Conservation (phyloP, 2,797 vertebrate species). For the Phoxinus dragarum region DNA sequence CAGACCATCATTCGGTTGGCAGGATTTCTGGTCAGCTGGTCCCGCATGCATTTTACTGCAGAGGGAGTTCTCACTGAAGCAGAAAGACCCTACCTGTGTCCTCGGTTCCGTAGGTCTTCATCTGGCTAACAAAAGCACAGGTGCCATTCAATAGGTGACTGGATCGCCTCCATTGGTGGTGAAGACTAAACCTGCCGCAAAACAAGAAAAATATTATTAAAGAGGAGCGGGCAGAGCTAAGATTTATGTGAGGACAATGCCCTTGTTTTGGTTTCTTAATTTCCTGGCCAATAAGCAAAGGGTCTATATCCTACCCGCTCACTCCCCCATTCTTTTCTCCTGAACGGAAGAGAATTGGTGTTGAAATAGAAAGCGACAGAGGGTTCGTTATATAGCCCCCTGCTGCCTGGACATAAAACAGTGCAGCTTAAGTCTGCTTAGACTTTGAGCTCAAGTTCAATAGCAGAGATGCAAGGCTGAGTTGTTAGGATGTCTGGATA, state of each 20-base stretch:
- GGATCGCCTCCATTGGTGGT: background rate
- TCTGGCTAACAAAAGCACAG: constrained; percentile 17
- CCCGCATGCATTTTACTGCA: background rate
- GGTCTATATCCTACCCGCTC: background rate
- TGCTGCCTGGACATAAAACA: constrained; percentile 51
- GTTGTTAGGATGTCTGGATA: constrained; percentile 40
- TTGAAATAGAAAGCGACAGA: constrained; percentile 53
- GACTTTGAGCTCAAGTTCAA: constrained; percentile 56
- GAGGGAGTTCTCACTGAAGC: constrained; percentile 18
- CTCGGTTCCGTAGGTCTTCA: constrained; percentile 12
- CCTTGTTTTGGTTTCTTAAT: constrained; percentile 14
- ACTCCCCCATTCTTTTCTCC: background rate
- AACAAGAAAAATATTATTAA: constrained; percentile 17
- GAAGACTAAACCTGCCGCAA: background rate
- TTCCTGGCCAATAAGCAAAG: constrained; percentile 9
- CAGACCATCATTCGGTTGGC: constrained; percentile 35
- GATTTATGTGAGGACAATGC: constrained; percentile 33
- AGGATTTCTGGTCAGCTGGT: constrained; percentile 39
- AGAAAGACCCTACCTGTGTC: constrained; percentile 11
- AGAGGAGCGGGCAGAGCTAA: constrained; percentile 5
- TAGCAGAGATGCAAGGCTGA: constrained; percentile 26
- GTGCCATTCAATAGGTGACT: background rate
- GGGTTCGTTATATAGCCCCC: constrained; percentile 45
- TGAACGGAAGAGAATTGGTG: constrained; percentile 29
- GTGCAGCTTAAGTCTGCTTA: constrained; percentile 38